Base-by-base conservation (phyloP, 2,888 invertebrate species). In the Ramazzottius varieornatus region DNA sequence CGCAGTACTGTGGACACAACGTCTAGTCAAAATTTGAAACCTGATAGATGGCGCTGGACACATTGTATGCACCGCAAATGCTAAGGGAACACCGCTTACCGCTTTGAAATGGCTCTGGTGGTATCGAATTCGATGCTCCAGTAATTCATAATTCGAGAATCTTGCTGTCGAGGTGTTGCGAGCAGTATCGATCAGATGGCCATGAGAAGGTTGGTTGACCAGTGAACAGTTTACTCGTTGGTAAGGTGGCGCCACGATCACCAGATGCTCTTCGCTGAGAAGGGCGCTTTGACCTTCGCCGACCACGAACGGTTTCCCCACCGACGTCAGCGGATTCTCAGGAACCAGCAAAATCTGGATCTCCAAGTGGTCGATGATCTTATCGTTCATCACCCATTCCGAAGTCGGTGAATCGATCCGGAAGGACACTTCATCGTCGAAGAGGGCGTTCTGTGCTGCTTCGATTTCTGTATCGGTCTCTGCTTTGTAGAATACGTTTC, bases 321-420 rank as follows among this genome's bases (percentile, higher is more conserved):
- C 16, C 20, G 54, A 16, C 4, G 29, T 54, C 16, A 4, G 4
- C 4, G 29, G 4, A 24, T 8, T 29, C 29, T 29, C 4, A 4
- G 20, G n/a, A 4, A 24, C 24, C 54, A 54, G 54, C 20, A 54
- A 29, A 8, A 54, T 29, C 54, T 54, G 54, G 4, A 54, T 29
- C 24, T 54, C 54, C 54, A 54, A 29, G 54, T 54, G 54, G 24
- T 54, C 54, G 54, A 54, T 54, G 54, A 54, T 29, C 54, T 54
- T 54, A 29, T 54, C 54, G 13, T 29, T 4, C 4, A 54, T 13
- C 16, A 54, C 54, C 54, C 54, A 54, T 8, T 16, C n/a, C 4
- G 8, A 8, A 13, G 20, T 29, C 16, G 24, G n/a, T 4, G 54
- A 13, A 13, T 8, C 29, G 20, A 54, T 29, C 24, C 54, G 20